Base-by-base conservation (phyloP, 2,888 invertebrate genomes). In the Drosophila affinis region DNA sequence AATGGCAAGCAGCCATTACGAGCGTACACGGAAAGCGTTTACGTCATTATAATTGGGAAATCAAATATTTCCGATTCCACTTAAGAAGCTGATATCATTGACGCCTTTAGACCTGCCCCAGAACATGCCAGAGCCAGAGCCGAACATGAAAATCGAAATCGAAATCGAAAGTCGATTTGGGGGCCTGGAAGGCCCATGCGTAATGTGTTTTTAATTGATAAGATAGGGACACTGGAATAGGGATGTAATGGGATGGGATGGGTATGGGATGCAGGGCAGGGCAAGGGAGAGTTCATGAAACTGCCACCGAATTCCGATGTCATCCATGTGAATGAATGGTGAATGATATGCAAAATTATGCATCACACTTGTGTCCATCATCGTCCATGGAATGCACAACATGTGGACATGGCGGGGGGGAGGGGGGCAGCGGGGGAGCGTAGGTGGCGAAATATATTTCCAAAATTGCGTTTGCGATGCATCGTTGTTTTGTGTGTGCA, bases 31-130 rank as follows among this genome's bases (percentile, higher is more conserved):
- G 39, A 14, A 39, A n/a, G 29, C 44, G 12, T 60, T 69, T 59
- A 34, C 52, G 69, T 57, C 53, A 68, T 55, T 68, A 70, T 60
- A 68, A 68, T 68, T 55, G 51, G 12, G 57, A 62, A 56, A 61
- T 61, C 3, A 69, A 56, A 61, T 69, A 61, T 70, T 70, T 69
- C 70, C 70, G 61, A 61, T 48, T 62, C 56, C 51, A 68, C 65
- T 65, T 39, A 56, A 29, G 27, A 9, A 6, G 27, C 49, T 21
- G 46, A 67, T 62, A 62, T 24, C 9, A 27, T 9, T 32, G n/a
- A 17, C 24, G 51, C 34, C 29, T 44, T 27, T 46, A 34, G 39
- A 39, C 39, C 39, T 7, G n/a, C n/a, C 7, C 39, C 39, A 39
- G 39, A n/a, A 39, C n/a, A 14, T 39, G n/a, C 14, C 39, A 39